phyloP scores from a whole-genome alignment of 2,888 invertebrate genomes.

The Diplazon laetatorius region DNA sequence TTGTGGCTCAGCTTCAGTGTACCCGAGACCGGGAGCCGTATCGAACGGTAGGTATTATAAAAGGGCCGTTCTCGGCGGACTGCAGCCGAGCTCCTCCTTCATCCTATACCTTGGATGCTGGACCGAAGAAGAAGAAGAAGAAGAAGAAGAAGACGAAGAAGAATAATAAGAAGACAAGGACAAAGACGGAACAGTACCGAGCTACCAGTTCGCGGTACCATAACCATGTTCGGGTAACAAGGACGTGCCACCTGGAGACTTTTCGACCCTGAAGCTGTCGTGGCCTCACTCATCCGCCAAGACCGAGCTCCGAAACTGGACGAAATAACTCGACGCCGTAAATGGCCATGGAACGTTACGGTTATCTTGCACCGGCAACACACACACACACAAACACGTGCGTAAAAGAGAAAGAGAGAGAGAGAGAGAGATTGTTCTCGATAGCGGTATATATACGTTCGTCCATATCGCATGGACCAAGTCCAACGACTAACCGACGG shows the following conservation, averaged over 20 bases:
- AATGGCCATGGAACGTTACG: constrained; percentile 61
- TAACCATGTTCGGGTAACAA: constrained; percentile 68
- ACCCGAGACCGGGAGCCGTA: background rate
- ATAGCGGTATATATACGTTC: constrained; percentile 52
- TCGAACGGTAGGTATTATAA: constrained; percentile 20
- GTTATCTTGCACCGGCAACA: constrained; percentile 49
- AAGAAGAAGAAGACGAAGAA: constrained; percentile 40
- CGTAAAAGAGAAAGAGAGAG: constrained; percentile 1
- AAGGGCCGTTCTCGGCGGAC: background rate
- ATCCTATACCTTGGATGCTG: background rate
- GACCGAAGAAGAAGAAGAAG: constrained; percentile 3
- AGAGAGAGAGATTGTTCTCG: constrained; percentile 53
- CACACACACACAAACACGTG: background rate
- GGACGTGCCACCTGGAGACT: constrained; percentile 67
- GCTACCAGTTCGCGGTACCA: constrained; percentile 57
- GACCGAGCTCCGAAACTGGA: constrained; percentile 58
- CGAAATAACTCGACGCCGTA: constrained; percentile 61
- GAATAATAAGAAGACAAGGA: constrained; percentile 38
- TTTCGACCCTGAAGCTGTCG: constrained; percentile 62
- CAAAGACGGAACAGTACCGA: constrained; percentile 31
- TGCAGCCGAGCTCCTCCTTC: constrained; percentile 9
- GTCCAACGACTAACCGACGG: background rate
- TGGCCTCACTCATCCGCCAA: constrained; percentile 16
- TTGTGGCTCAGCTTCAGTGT: background rate
- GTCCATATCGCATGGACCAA: constrained; percentile 9